Percentiles rank a stretch among this genome's conserved stretches.
These are phyloP conservation scores for Tipula confusa DNA, from an alignment of 2,888 invertebrate genomes.

Conservation along the genomic window DNA sequence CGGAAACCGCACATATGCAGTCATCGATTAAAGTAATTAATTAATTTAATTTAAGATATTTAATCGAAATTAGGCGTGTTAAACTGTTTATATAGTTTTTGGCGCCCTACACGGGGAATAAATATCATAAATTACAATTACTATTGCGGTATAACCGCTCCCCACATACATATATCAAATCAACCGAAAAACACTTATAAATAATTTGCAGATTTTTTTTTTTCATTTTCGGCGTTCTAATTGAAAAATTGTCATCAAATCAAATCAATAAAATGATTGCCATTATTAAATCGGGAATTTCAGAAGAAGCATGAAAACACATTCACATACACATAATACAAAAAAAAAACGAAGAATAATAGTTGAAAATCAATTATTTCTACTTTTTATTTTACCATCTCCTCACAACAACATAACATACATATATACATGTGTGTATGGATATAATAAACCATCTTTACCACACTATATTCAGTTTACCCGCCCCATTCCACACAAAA, in stretches of 20 bases:
- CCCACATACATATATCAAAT: neutral
- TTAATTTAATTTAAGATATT: neutral
- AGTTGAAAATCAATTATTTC: slow-evolving; percentile 12
- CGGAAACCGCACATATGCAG: neutral
- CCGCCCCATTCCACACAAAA: neutral
- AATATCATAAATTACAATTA: neutral
- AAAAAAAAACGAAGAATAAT: neutral
- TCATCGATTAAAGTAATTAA: neutral
- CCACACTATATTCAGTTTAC: neutral
- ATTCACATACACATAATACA: neutral
- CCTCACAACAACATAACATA: neutral
- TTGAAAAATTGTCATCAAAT: slow-evolving; percentile 25
- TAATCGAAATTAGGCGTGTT: neutral
- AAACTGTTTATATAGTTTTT: too few relatives aligned
- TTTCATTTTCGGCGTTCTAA: neutral
- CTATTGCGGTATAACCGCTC: neutral
- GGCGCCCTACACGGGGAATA: too few relatives aligned
- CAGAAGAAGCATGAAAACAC: neutral
- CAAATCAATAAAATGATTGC: slow-evolving; percentile 21
- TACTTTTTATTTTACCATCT: neutral
- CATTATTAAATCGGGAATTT: slow-evolving; percentile 12
- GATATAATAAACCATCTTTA: neutral
- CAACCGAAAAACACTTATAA: neutral
- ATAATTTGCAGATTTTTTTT: neutral
- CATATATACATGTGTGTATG: too few relatives aligned